Evolutionary conservation across 2,113 vertebrate genomes (phyloP).

Genomic region (Plotosus lineatus): DNA sequence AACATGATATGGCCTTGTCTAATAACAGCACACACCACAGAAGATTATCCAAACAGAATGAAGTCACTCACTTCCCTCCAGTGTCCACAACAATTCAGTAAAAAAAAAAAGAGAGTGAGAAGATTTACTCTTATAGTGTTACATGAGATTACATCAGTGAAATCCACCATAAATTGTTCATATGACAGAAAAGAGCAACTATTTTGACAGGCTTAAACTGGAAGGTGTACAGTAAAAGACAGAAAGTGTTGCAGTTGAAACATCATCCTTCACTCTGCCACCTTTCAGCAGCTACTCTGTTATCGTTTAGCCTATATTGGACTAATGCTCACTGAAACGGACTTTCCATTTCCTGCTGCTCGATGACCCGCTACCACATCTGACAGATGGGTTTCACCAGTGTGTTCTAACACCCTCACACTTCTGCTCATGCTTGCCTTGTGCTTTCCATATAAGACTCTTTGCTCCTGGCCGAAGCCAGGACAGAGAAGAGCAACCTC

Average conservation of each 20-base stretch:
- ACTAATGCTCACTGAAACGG: constrained; percentile 18
- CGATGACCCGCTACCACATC: constrained; percentile 27
- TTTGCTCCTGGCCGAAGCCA: not conserved
- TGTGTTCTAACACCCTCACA: constrained; percentile 15
- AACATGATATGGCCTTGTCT: no score
- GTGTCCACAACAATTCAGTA: no score
- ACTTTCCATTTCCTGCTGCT: constrained; percentile 24
- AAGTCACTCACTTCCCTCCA: not conserved
- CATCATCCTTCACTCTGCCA: constrained; percentile 3
- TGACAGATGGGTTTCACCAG: constrained; percentile 14
- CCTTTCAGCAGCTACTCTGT: constrained; percentile 17
- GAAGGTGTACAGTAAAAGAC: not conserved
- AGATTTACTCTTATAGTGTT: not conserved
- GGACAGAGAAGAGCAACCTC: not conserved
- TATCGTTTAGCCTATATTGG: constrained; percentile 34
- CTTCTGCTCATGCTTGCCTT: not conserved
- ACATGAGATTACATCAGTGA: constrained; percentile 7
- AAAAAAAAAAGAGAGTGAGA: not conserved
- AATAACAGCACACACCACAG: not conserved
- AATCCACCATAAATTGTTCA: not conserved
- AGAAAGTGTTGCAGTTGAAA: not conserved
- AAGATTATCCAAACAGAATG: not conserved
- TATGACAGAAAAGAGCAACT: not conserved
- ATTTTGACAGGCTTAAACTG: not conserved
- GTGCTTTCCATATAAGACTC: not conserved